Evolutionary conservation across 2,888 invertebrate species (phyloP).

Genomic region (Idaea dimidiata): DNA sequence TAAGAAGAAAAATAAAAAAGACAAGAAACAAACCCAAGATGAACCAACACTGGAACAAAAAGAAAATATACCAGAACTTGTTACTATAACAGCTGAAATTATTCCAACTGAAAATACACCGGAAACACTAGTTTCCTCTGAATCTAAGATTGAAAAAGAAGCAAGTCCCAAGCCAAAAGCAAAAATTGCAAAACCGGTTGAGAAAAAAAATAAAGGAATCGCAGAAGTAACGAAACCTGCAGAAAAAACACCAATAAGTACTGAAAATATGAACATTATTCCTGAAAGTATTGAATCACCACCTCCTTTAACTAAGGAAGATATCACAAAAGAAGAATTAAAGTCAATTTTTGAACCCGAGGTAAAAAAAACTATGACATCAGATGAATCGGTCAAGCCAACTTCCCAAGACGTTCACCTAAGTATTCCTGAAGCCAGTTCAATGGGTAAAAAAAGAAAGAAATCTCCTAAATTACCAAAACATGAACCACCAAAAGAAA

Average conservation of each 20-base stretch:
- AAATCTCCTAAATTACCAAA: constrained; percentile 36
- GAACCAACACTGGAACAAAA: constrained; percentile 18
- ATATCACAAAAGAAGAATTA: constrained; percentile 14
- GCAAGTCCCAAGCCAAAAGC: constrained; percentile 49
- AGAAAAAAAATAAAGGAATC: constrained; percentile 54
- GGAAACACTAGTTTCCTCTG: constrained; percentile 13
- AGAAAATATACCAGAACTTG: constrained; percentile 4
- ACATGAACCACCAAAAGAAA: constrained; percentile 20
- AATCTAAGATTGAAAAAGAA: constrained; percentile 23
- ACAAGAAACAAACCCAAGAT: constrained; percentile 32
- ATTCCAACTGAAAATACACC: constrained; percentile 11
- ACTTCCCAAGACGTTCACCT: constrained; percentile 9
- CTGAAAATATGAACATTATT: background rate
- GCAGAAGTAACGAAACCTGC: constrained; percentile 4
- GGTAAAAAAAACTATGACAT: background rate
- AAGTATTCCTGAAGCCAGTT: constrained; percentile 23
- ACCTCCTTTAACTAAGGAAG: background rate
- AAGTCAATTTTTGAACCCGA: constrained; percentile 5
- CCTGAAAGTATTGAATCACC: constrained; percentile 6
- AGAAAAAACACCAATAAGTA: background rate
- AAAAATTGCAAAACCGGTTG: constrained; percentile 63
- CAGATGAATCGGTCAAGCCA: background rate
- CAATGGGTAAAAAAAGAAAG: constrained; percentile 39
- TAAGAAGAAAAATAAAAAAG: constrained; percentile 43
- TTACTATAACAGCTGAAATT: constrained; percentile 8